A percentile compares a stretch with the other conserved stretches of the same genome.
Evolutionary conservation across 2,797 vertebrate genomes (phyloP).

Genomic region (Coilia nasus): DNA sequence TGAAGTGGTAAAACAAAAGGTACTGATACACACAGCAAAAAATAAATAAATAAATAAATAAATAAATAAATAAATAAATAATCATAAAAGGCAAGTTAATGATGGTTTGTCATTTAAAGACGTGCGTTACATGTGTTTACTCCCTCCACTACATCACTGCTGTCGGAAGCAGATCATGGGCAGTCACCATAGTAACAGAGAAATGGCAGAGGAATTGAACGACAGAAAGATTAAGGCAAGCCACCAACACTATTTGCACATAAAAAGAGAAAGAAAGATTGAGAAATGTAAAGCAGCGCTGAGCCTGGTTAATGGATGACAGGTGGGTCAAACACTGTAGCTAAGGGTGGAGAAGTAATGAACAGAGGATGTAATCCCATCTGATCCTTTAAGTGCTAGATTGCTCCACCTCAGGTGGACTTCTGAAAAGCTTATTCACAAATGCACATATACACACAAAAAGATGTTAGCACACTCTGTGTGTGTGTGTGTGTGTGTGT

Average conservation of each 20-base stretch:
- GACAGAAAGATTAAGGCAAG: not conserved
- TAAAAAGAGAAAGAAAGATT: conserved; percentile 54
- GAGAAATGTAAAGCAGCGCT: conserved; percentile 43
- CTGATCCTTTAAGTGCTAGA: conserved; percentile 7
- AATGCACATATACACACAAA: not conserved
- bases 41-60: too few relatives aligned
- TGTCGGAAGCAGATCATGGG: conserved; percentile 54
- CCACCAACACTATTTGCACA: conserved; percentile 35
- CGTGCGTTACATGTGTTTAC: too few relatives aligned
- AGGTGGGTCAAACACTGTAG: not conserved
- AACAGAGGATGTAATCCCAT: not conserved
- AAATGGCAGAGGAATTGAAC: not conserved
- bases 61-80: too few relatives aligned
- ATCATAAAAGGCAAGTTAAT: too few relatives aligned
- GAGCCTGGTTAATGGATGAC: too few relatives aligned
- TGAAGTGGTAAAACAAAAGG: too few relatives aligned
- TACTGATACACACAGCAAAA: too few relatives aligned
- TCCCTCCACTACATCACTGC: too few relatives aligned
- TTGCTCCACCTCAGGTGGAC: not conserved
- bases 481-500: too few relatives aligned
- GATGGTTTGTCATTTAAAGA: too few relatives aligned
- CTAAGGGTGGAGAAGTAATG: not conserved
- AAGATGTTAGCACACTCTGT: too few relatives aligned
- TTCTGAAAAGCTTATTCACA: not conserved
- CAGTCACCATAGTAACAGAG: conserved; percentile 80